phyloP scores from a whole-genome alignment of 2,113 vertebrate species.

The Menura novaehollandiae region DNA sequence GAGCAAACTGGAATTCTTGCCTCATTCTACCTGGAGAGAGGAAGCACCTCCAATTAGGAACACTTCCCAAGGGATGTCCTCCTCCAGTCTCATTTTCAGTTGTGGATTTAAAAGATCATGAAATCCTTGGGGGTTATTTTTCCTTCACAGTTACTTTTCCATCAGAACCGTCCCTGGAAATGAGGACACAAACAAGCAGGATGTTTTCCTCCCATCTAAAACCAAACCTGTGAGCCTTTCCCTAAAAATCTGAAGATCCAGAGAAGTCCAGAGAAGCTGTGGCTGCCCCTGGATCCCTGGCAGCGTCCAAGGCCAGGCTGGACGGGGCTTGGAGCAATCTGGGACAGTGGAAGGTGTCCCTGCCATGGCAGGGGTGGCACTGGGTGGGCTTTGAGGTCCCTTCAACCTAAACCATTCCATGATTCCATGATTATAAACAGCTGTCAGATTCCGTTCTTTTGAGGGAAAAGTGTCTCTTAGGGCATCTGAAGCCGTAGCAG shows the following conservation, averaged over 20 bases:
- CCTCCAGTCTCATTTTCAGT: neutral
- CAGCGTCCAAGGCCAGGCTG: neutral
- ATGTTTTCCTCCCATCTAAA: neutral
- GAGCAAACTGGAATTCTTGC: neutral
- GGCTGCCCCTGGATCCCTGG: neutral
- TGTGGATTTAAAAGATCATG: neutral
- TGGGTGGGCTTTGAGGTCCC: neutral
- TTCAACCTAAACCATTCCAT: neutral
- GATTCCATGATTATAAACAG: too few relatives aligned
- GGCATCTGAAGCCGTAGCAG: neutral
- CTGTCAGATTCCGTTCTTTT: neutral
- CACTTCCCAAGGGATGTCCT: neutral
- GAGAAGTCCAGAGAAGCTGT: neutral
- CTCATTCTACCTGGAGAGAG: neutral
- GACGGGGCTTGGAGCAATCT: neutral
- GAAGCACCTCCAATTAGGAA: neutral
- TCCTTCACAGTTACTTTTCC: neutral
- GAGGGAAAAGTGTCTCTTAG: neutral
- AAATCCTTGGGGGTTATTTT: neutral
- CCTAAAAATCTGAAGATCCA: neutral
- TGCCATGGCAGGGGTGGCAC: neutral
- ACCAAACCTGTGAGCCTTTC: neutral
- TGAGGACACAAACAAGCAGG: neutral
- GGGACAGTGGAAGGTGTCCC: neutral
- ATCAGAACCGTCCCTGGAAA: neutral